A percentile compares a stretch with the other conserved stretches of the same genome.
phyloP scores from a whole-genome alignment of 1,140 invertebrate genomes.

The Anoplolepis gracilipes region DNA sequence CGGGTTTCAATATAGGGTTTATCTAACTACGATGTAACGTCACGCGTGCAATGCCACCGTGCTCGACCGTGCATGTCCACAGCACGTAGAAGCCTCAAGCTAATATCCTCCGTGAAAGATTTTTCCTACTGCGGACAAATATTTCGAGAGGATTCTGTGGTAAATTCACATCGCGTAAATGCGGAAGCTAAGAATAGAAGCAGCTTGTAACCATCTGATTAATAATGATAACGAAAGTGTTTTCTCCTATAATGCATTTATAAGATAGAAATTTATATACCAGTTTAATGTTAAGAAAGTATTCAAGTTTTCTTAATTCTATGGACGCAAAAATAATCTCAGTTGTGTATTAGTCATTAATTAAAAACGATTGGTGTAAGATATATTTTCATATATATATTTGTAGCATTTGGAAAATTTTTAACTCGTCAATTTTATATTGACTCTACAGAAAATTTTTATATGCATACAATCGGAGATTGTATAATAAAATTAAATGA shows the following conservation, averaged over 20 bases:
- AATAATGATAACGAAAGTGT: neutral
- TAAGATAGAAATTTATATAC: no score
- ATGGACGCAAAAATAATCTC: no score
- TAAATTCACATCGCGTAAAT: neutral
- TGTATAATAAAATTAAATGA: no score
- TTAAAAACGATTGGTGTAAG: no score
- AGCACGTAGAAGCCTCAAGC: conserved; percentile 1
- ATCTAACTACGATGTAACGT: conserved; percentile 62
- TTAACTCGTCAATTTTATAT: no score
- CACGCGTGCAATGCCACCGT: conserved; percentile 62
- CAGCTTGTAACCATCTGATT: neutral
- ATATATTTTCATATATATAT: no score
- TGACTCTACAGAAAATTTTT: no score
- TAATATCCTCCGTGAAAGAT: conserved; percentile 14
- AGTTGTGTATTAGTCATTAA: no score
- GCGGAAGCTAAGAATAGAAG: neutral
- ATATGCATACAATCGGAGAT: no score
- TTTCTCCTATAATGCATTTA: neutral
- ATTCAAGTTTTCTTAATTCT: no score
- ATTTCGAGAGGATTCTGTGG: conserved; percentile 10
- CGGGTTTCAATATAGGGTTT: conserved; percentile 58
- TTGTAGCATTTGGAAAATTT: no score
- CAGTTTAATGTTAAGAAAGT: no score
- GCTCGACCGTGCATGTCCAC: conserved; percentile 62
- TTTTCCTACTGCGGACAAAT: conserved; percentile 20